Evolutionary conservation across 2,113 vertebrate species (phyloP), one percentile per base, ranked within the genome.

Genomic region (Sinocyclocheilus anshuiensis): DNA sequence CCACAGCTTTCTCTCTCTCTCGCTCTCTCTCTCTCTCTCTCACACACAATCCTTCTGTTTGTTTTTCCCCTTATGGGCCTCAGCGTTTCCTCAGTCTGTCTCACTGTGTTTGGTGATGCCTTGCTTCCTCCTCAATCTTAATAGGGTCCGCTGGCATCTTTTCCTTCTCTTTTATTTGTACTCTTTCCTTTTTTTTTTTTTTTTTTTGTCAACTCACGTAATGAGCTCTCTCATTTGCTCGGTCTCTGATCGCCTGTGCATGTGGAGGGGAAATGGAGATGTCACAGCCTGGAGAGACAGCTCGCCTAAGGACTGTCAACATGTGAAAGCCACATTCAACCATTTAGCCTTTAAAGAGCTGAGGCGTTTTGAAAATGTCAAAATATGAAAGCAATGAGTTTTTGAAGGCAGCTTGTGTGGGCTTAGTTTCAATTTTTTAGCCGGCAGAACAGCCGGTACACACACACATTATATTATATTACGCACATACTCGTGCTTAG

Each of bases 261-360:
- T 72, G 15, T 22, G 2, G 82, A 83, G 75, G 65, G 87, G 72
- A 86, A 87, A 87, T 85, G 57, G 83, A 90, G 74, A 87, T 90
- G 87, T 85, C 77, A 88, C 83, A 76, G 77, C 53, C 86, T n/a
- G 81, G 80, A 63, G 84, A 89, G 76, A 84, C 85, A 86, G 65
- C 13, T 74, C 69, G 86, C 89, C 86, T 75, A 20, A 71, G 89
- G 86, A 87, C 50, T 86, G 84, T 84, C 86, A 84, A 74, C 81
- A 15, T 86, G 59, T 77, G 77, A 85, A 86, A 86, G 69, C 86
- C 77, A 88, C 65, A 90, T 88, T 87, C 84, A 83, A 80, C 82
- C 26, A 50, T 87, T 90, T 85, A 87, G 83, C 85, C 86, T 83
- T 90, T 88, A 83, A 90, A 90, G 82, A 88, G 87, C 63, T 83